A percentile compares a stretch with the other conserved stretches of the same genome.
Evolutionary conservation across 1,140 invertebrate species (phyloP).

Genomic region (Drosophila orosa): DNA sequence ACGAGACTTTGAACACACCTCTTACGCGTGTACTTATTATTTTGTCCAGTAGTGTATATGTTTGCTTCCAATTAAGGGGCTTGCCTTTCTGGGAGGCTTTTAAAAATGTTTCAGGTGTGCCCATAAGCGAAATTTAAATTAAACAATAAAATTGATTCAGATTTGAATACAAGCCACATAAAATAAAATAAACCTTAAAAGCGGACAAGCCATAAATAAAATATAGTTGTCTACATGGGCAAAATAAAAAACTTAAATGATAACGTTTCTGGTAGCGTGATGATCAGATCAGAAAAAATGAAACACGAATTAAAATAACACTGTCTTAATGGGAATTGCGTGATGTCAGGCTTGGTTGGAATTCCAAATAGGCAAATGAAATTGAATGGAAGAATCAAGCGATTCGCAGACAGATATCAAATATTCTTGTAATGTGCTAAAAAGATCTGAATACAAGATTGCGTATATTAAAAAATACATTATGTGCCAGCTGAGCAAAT

Average conservation of each 20-base stretch:
- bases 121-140: not conserved
- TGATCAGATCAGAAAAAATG: conserved; percentile 6
- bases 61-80: conserved; percentile 17
- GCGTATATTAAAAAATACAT: conserved; percentile 4
- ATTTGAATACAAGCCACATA: not conserved
- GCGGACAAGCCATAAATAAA: not conserved
- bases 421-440: not conserved
- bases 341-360: not conserved
- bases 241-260: conserved; percentile 5
- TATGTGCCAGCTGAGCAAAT: conserved; percentile 3
- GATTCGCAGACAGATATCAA: not conserved
- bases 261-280: not conserved
- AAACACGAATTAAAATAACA: conserved; percentile 14
- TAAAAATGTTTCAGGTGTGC: not conserved
- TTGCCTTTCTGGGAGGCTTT: not conserved
- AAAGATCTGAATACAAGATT: conserved; percentile 5
- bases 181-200: not conserved
- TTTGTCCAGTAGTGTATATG: too few species aligned
- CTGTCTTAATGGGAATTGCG: conserved; percentile 3
- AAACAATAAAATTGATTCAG: not conserved
- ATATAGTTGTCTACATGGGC: not conserved
- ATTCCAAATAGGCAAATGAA: conserved; percentile 13
- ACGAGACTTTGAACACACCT: too few species aligned
- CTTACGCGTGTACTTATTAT: too few species aligned
- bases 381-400: not conserved